Evolutionary conservation across 2,888 invertebrate species (phyloP).

Genomic region (Cantharis nigra): DNA sequence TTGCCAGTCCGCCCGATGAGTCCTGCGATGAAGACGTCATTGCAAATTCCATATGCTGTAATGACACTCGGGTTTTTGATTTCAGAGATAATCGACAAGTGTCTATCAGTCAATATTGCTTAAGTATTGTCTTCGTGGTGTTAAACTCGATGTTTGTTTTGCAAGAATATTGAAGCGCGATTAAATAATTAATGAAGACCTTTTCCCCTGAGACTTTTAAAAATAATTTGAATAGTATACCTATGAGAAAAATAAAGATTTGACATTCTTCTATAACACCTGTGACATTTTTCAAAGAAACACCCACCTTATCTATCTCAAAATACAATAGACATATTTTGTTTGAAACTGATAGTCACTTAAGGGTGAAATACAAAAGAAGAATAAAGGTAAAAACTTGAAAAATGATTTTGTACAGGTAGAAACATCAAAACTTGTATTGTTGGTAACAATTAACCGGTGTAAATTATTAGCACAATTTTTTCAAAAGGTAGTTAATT

Average conservation of each 20-base stretch:
- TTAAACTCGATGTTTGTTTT: not conserved
- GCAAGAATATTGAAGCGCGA: not conserved
- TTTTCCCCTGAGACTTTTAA: not conserved
- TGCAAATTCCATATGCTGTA: not conserved
- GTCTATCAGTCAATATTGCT: not conserved
- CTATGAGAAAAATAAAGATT: not conserved
- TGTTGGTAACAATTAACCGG: not conserved
- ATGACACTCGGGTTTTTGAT: not conserved
- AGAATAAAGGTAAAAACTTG: not conserved
- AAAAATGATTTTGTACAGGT: not conserved
- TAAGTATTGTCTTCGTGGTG: not conserved
- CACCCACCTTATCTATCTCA: slow-evolving; percentile 12
- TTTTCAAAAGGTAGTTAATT: not conserved
- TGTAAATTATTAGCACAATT: not conserved
- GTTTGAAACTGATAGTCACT: slow-evolving; percentile 6
- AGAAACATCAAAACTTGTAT: not conserved
- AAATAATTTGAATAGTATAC: not conserved
- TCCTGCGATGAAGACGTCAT: not conserved
- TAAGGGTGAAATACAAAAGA: slow-evolving; percentile 11
- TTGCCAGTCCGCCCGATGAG: not conserved
- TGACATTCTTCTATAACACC: slow-evolving; percentile 26
- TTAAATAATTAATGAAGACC: not conserved
- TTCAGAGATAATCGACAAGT: not conserved
- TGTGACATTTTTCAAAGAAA: slow-evolving; percentile 26
- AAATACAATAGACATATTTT: slow-evolving; percentile 18